Evolutionary conservation across 2,113 vertebrate species (phyloP).

Genomic region (Prolemur simus): DNA sequence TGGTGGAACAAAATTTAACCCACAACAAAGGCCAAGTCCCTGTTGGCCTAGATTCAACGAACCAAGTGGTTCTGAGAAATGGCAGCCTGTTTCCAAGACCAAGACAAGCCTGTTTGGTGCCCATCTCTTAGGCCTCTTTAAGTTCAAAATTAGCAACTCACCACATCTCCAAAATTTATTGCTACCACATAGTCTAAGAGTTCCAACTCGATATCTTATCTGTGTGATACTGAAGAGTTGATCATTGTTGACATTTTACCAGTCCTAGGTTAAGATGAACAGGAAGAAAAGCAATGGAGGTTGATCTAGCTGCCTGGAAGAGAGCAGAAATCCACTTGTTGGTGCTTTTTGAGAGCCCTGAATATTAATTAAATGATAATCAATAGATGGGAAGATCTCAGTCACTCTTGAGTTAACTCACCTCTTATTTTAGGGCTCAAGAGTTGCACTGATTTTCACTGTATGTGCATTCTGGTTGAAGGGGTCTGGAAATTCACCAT

Average conservation of each 20-base stretch:
- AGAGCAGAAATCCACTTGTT: not conserved
- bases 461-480: constrained; percentile 87
- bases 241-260: too few species aligned
- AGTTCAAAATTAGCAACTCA: not conserved
- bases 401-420: constrained; percentile 48
- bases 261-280: not conserved
- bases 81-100: not conserved
- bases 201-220: not conserved
- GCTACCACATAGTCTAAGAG: not conserved
- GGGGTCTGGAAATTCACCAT: constrained; percentile 85
- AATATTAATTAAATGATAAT: not conserved
- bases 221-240: not conserved
- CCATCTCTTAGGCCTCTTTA: not conserved
- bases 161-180: not conserved
- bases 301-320: rapidly evolving
- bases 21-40: not conserved
- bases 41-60: not conserved
- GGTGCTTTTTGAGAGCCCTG: not conserved
- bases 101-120: not conserved
- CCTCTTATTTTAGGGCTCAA: constrained; percentile 79
- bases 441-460: constrained; percentile 87
- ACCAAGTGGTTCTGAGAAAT: not conserved
- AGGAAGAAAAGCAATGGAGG: not conserved
- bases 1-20: not conserved
- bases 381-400: constrained; percentile 48